These are phyloP conservation scores for Mormoops blainvillei DNA, from an alignment of 2,113 vertebrate genomes.

Conservation along the genomic window DNA sequence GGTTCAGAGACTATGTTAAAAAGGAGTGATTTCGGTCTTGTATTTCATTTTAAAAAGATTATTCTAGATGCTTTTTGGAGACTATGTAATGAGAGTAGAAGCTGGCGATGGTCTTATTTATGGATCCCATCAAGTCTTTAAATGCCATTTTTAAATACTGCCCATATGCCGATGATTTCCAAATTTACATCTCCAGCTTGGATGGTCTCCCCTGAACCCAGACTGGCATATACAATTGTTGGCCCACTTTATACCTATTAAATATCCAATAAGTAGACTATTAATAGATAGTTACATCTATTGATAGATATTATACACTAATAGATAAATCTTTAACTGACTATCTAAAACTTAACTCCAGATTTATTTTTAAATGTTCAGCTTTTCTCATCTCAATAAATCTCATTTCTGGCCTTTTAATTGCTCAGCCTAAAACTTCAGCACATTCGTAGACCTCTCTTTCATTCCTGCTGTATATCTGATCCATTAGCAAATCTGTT, in stretches of 20 bases:
- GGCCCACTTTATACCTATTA: background rate
- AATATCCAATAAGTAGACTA: background rate
- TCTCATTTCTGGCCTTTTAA: background rate
- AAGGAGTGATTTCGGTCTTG: background rate
- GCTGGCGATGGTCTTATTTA: background rate
- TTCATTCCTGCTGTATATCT: background rate
- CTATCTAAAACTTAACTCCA: background rate
- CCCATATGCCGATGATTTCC: background rate
- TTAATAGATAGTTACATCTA: background rate
- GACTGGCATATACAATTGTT: background rate
- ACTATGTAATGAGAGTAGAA: slow-evolving; percentile 24
- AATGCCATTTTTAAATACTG: background rate
- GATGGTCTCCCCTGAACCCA: background rate
- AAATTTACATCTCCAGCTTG: background rate
- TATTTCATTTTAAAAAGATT: slow-evolving; percentile 18
- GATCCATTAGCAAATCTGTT: background rate
- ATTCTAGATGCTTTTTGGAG: slow-evolving; percentile 2
- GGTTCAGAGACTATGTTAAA: background rate
- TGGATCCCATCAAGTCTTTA: background rate
- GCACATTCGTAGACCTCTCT: background rate
- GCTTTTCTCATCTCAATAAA: background rate
- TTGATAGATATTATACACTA: background rate
- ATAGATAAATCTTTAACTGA: background rate
- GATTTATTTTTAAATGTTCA: background rate
- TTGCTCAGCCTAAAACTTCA: background rate